phyloP scores from a whole-genome alignment of 37 sponge, comb jelly and placozoan genomes.

The Chondrosia reniformis region DNA sequence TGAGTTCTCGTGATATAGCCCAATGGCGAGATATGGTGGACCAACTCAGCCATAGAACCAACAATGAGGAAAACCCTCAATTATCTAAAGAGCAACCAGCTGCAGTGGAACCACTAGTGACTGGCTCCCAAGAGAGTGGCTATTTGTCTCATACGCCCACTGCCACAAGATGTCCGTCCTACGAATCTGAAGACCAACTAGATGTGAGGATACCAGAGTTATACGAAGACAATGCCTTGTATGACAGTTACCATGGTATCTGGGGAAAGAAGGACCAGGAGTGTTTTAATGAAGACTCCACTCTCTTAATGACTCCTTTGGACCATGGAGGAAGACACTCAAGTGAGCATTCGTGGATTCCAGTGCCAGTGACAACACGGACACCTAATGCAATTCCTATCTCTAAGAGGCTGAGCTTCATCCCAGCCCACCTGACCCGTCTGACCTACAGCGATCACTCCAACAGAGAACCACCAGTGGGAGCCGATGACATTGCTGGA shows the following conservation, averaged over 20 bases:
- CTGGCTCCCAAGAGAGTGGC: not conserved
- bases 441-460: not conserved
- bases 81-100: not conserved
- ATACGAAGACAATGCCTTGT: not conserved
- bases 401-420: not conserved
- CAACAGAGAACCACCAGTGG: not conserved
- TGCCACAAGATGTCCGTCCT: not conserved
- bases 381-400: not conserved
- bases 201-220: too few species aligned
- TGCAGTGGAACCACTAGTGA: not conserved
- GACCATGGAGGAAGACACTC: not conserved
- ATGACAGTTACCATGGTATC: not conserved
- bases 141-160: not conserved
- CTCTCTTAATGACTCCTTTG: not conserved
- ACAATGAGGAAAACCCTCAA: too few species aligned
- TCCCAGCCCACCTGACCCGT: not conserved
- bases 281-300: not conserved
- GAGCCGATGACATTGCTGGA: too few species aligned
- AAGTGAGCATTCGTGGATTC: not conserved
- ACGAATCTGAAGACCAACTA: not conserved
- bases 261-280: not conserved
- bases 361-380: not conserved
- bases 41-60: too few species aligned
- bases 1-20: too few species aligned
- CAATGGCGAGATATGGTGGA: too few species aligned